Conservation (phyloP, 2,113 vertebrate genomes). For the Rhinolophus sinicus region DNA sequence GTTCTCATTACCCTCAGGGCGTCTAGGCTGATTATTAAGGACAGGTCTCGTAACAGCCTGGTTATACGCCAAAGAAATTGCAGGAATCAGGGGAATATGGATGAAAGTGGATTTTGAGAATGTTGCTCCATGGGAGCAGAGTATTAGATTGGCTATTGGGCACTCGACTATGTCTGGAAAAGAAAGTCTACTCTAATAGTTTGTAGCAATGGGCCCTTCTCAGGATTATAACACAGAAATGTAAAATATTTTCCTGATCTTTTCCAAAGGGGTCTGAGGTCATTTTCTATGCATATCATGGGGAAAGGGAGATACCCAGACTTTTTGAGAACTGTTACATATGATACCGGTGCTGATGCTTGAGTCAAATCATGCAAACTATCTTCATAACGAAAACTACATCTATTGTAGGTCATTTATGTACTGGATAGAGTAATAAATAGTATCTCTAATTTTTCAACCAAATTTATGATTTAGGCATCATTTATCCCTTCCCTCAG, state of each 20-base stretch:
- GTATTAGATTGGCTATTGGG: not conserved
- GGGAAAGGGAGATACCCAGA: no score
- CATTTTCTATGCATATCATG: not conserved
- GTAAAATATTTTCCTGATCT: not conserved
- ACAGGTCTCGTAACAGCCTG: not conserved
- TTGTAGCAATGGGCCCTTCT: not conserved
- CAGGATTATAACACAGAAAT: not conserved
- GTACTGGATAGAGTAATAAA: not conserved
- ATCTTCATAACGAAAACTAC: not conserved
- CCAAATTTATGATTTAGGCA: not conserved
- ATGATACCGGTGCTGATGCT: not conserved
- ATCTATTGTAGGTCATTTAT: not conserved
- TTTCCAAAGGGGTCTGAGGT: not conserved
- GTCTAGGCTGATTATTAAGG: not conserved
- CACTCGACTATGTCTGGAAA: not conserved
- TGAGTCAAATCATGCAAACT: not conserved
- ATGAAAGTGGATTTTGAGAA: not conserved
- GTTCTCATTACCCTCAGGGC: not conserved
- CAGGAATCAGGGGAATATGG: not conserved
- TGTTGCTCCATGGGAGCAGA: not conserved
- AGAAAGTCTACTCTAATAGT: not conserved
- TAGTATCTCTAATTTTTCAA: not conserved
- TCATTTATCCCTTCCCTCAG: not conserved
- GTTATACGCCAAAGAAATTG: not conserved
- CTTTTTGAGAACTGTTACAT: not conserved